Conservation (phyloP, 2,797 vertebrate genomes). For the Bradypodion ventrale region DNA sequence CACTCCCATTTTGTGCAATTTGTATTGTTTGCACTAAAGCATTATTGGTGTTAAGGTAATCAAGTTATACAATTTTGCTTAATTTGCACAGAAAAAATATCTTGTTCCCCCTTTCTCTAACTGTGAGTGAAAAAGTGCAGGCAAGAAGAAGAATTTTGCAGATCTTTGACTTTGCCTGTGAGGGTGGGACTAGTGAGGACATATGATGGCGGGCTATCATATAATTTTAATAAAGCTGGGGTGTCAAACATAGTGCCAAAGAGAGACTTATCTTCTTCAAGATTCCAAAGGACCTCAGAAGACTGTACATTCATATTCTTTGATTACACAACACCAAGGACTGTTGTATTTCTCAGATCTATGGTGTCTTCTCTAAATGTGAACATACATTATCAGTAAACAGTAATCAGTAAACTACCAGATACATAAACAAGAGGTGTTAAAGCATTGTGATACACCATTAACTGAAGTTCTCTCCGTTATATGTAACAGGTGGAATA, state of each 20-base stretch:
- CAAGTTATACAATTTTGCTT: no score
- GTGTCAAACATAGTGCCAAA: neutral
- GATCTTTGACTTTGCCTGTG: no score
- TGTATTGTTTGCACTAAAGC: no score
- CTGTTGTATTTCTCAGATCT: neutral
- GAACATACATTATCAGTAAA: neutral
- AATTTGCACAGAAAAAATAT: no score
- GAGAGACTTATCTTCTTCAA: neutral
- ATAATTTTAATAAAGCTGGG: conserved; percentile 44
- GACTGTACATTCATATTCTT: neutral
- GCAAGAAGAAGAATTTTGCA: no score
- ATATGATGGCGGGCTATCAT: neutral
- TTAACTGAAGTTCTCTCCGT: neutral
- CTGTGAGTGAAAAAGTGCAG: no score
- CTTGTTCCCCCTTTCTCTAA: no score
- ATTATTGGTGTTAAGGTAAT: no score
- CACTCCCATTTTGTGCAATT: no score
- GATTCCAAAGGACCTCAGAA: neutral
- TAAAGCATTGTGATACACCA: neutral
- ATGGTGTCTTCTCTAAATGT: neutral
- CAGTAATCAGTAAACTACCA: neutral
- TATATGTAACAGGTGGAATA: neutral
- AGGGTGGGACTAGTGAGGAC: no score
- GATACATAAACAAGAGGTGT: neutral
- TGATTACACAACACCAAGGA: neutral